Base-by-base conservation (phyloP, 2,888 invertebrate genomes). In the Odiellus spinosus region DNA sequence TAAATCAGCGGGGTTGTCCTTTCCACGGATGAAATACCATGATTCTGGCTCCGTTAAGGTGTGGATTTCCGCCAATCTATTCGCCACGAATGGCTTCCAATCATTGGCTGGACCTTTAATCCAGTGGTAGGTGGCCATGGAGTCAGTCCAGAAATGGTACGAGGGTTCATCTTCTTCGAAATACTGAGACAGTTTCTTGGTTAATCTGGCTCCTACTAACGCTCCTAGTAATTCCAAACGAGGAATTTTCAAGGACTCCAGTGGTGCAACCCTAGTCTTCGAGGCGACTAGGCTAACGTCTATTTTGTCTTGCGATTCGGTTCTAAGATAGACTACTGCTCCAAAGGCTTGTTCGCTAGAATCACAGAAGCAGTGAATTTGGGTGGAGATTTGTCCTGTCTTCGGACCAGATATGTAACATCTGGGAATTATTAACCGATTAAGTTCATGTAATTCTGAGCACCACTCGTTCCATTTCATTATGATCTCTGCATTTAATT, bases 401-500 rank as follows among this genome's bases (percentile, higher is more conserved):
- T 26, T 26, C 8, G 5, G 26, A 26, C 8, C 26, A 26, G 26
- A 6, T 4, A 6, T 26, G 26, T 26, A 26, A 8, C 46, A 54
- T 12, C 48, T 40, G 12, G 48, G 40, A 10, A 53, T 46, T n/a
- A 32, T 15, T 8, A 43, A 14, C 11, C 32, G 19, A 17, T 33
- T 17, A 6, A 50, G 26, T 1, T 11, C 5, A 8, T 41, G 4
- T 15, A 52, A 17, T 14, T 47, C 32, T 2, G 3, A 3, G 11
- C 11, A 20, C 46, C 44, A 44, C 3, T 19, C 18, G 2, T 21
- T 15, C 49, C 47, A 51, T 6, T 33, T 14, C 3, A 40, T 10
- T 10, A 17, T 14, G 2, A 53, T 18, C 6, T 33, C 34, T 14
- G 41, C 46, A 6, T 54, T 50, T 11, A 59, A 38, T 4, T 33